Evolutionary conservation across 2,797 vertebrate species (phyloP).

Genomic region (Lophius americanus): DNA sequence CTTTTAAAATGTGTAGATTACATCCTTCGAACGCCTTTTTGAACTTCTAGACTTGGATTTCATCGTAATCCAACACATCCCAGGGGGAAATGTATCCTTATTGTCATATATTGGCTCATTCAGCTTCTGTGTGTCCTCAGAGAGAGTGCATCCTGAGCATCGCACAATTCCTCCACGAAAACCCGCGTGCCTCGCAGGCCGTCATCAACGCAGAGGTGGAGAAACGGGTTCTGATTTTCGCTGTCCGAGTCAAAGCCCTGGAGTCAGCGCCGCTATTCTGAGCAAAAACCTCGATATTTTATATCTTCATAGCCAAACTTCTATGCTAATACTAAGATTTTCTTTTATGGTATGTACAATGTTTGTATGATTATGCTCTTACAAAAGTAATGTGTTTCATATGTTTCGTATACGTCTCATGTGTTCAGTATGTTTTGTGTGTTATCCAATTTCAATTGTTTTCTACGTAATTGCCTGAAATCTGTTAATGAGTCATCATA

Average conservation of each 20-base stretch:
- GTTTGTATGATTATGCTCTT: neutral
- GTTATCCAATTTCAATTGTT: neutral
- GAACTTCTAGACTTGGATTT: too few relatives aligned
- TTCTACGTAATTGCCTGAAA: neutral
- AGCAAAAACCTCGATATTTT: conserved; percentile 15
- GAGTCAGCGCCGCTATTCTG: conserved; percentile 61
- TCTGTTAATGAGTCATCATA: neutral
- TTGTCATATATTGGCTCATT: neutral
- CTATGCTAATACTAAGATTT: neutral
- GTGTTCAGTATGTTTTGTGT: too few relatives aligned
- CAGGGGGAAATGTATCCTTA: too few relatives aligned
- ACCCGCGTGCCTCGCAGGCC: conserved; percentile 71
- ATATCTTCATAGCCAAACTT: neutral
- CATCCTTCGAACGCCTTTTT: too few relatives aligned
- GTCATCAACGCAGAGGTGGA: conserved; percentile 75
- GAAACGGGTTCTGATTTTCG: conserved; percentile 79
- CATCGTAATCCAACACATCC: too few relatives aligned
- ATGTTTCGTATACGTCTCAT: too few relatives aligned
- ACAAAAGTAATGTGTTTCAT: too few relatives aligned
- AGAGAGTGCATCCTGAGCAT: conserved; percentile 76
- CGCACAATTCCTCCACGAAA: conserved; percentile 69
- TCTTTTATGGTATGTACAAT: neutral
- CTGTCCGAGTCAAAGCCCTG: conserved; percentile 73
- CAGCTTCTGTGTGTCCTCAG: conserved; percentile 53
- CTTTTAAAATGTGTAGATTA: too few relatives aligned